These are phyloP conservation scores for Mallotus villosus DNA, from an alignment of 2,797 vertebrate species.

Conservation along the genomic window DNA sequence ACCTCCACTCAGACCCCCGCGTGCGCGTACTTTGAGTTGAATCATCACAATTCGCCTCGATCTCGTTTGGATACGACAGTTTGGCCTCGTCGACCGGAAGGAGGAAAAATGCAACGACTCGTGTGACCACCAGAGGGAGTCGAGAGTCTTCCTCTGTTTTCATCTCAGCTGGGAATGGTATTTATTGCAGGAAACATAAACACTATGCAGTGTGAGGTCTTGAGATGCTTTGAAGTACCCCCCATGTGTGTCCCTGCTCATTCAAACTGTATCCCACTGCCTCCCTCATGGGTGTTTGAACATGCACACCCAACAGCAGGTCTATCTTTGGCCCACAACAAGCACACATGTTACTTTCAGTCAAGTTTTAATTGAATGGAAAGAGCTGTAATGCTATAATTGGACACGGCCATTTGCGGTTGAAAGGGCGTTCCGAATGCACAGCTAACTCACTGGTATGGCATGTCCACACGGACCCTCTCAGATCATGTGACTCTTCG, in stretches of 20 bases:
- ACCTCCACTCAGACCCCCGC: no score
- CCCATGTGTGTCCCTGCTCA: background rate
- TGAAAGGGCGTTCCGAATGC: background rate
- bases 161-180: background rate
- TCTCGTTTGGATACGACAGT: no score
- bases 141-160: background rate
- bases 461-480: background rate
- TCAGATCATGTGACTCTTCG: background rate
- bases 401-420: background rate
- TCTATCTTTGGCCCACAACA: background rate
- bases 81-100: no score
- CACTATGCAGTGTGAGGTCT: background rate
- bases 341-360: constrained; percentile 4
- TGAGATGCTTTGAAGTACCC: background rate
- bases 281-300: background rate
- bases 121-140: background rate
- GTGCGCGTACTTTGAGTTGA: no score
- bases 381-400: background rate
- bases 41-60: no score
- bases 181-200: constrained; percentile 3
- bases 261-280: background rate
- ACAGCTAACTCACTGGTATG: no score
- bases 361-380: constrained; percentile 7
- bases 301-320: background rate
- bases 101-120: no score